Evolutionary conservation across 2,113 vertebrate genomes (phyloP).

Genomic region (Cebidichthys violaceus): DNA sequence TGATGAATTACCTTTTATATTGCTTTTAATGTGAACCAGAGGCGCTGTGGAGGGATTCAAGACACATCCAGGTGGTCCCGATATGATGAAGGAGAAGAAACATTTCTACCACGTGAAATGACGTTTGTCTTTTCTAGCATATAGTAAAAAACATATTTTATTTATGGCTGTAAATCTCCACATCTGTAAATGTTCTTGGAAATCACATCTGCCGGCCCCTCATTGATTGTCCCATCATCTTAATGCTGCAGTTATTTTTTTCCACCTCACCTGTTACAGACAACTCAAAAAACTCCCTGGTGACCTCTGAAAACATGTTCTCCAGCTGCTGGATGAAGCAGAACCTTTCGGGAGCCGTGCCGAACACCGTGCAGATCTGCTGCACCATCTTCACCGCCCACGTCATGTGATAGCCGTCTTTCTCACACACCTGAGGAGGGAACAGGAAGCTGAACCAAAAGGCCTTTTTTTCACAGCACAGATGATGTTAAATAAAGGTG

Average conservation of each 20-base stretch:
- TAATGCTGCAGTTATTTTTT: too few species aligned
- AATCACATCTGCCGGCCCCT: background rate
- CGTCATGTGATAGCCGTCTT: constrained; percentile 91
- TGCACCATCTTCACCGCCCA: constrained; percentile 91
- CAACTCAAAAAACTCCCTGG: constrained; percentile 84
- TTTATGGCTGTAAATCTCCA: background rate
- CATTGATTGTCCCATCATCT: background rate
- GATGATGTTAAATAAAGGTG: background rate
- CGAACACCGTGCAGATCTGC: constrained; percentile 87
- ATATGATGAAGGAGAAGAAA: background rate
- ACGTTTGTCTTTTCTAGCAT: background rate
- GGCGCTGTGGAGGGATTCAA: background rate
- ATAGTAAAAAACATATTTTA: background rate
- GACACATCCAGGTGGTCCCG: background rate
- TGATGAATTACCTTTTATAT: constrained; percentile 17
- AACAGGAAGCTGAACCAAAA: background rate
- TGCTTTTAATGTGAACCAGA: background rate
- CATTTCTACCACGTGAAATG: background rate
- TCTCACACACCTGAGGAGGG: constrained; percentile 89
- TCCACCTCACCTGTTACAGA: constrained; percentile 81
- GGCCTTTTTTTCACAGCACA: background rate
- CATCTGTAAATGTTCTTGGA: constrained; percentile 3
- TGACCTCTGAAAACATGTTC: constrained; percentile 84
- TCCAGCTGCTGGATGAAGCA: constrained; percentile 89
- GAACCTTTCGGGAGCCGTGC: constrained; percentile 75